Base-by-base conservation (phyloP, 2,797 vertebrate genomes). In the Crenichthys baileyi region DNA sequence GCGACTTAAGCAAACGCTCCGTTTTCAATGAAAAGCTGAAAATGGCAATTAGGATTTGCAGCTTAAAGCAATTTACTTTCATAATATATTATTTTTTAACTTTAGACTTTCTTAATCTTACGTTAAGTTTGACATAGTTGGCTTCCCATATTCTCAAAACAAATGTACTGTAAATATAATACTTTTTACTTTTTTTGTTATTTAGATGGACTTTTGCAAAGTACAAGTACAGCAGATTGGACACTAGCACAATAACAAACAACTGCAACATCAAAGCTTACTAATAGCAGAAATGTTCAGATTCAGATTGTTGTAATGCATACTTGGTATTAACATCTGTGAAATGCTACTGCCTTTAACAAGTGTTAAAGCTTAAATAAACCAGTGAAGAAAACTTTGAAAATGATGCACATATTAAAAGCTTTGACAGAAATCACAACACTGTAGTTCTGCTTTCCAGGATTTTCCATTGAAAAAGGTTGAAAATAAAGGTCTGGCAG, bases 61-160 rank as follows among this genome's bases (percentile, higher is more conserved):
- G 50, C 72, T 82, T 76, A 79, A 83, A 86, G 72, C 76, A 51
- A 80, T 77, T 9, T n/a, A 36, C 53, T 79, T 48, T 75, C 26
- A 24, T 36, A 77, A 79, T 58, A 73, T 70, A 44, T 72, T 8
- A 78, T 16, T 36, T 11, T 41, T 72, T 76, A 6, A 13, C 48
- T 29, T 70, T 75, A 71, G 4, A 51, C 50, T 15, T 51, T 51
- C 1, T 51, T 3, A 36, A 36, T 67, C 8, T 61, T 75, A n/a
- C 39, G 22, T 56, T 80, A 8, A 29, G 39, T 83, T 70, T 4
- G 12, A 84, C 79, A 61, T 55, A 53, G 13, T 36, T 74, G 78
- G 36, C 71, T 79, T 56, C 16, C 22, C 5, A 31, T 67, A 72
- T 63, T 41, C 0, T 39, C 51, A 56, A 3, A 55, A 31, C 13